These are phyloP conservation scores for Columbina picui DNA, from an alignment of 2,113 vertebrate species.

Conservation along the genomic window DNA sequence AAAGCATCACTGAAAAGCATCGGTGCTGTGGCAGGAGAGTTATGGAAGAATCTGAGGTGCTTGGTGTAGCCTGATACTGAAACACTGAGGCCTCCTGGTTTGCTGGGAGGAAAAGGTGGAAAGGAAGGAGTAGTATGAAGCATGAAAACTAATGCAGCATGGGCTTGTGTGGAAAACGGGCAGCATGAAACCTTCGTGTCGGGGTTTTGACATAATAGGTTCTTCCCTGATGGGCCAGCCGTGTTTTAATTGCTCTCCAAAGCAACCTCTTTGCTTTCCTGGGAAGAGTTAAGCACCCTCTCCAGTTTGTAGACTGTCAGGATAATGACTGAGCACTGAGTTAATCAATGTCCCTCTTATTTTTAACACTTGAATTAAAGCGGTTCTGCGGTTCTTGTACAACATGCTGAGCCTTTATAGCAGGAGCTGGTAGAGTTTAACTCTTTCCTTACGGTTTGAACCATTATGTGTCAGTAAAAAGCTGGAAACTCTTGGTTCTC, in stretches of 20 bases:
- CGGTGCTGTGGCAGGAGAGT: neutral
- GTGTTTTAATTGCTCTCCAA: neutral
- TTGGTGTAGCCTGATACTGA: neutral
- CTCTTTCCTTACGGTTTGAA: neutral
- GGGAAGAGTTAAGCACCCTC: neutral
- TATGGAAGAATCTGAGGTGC: neutral
- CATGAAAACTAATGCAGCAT: neutral
- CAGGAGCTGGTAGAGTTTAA: neutral
- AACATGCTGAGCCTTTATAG: neutral
- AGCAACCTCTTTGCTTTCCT: neutral
- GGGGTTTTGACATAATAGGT: neutral
- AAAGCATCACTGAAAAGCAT: neutral
- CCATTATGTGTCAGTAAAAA: neutral
- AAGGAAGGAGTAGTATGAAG: neutral
- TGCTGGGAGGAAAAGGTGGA: neutral
- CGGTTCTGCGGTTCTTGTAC: neutral
- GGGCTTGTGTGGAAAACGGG: neutral
- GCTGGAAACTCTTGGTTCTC: neutral
- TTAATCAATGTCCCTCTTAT: neutral
- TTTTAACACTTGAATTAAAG: slow-evolving; percentile 2
- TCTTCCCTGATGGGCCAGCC: neutral
- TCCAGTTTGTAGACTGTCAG: neutral
- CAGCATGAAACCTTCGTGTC: neutral
- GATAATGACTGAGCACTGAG: neutral
- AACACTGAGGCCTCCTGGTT: neutral